A percentile compares a stretch with the other conserved stretches of the same genome.
Conservation (phyloP, 2,888 invertebrate species). For the Dasypogon diadema region DNA sequence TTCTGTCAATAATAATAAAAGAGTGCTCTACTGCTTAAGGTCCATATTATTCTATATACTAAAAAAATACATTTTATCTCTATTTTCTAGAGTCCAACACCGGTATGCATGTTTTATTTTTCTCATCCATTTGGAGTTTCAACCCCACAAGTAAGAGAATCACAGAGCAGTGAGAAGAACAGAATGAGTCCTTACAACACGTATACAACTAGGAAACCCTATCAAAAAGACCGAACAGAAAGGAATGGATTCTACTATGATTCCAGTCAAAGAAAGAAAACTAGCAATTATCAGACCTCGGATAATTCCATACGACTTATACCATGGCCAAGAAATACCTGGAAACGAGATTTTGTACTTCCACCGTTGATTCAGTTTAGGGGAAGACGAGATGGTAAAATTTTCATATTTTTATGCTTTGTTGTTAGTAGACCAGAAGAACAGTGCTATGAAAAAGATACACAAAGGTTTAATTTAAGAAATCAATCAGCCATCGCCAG, state of each 20-base stretch:
- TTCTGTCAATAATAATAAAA: too few relatives aligned
- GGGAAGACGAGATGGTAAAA: constrained; percentile 56
- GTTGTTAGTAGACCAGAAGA: too few relatives aligned
- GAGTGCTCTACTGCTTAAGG: too few relatives aligned
- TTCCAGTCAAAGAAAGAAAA: background rate
- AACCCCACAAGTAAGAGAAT: constrained; percentile 63
- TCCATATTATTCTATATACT: too few relatives aligned
- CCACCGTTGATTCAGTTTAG: constrained; percentile 58
- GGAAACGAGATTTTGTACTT: constrained; percentile 57
- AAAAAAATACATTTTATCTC: too few relatives aligned
- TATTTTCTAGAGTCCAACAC: constrained; percentile 61
- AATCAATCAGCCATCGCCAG: too few relatives aligned
- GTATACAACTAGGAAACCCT: background rate
- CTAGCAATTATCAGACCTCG: constrained; percentile 17
- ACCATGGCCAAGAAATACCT: constrained; percentile 57
- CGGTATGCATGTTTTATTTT: constrained; percentile 73
- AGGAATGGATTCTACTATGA: constrained; percentile 24
- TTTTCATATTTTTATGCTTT: too few relatives aligned
- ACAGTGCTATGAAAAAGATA: too few relatives aligned
- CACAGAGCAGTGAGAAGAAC: constrained; percentile 63
- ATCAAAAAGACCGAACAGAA: background rate
- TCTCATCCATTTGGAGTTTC: constrained; percentile 72
- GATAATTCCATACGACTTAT: constrained; percentile 49
- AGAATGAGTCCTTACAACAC: background rate
- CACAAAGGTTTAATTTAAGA: too few relatives aligned